Conservation (phyloP, 2,888 invertebrate species). For the Heliconius erato region DNA sequence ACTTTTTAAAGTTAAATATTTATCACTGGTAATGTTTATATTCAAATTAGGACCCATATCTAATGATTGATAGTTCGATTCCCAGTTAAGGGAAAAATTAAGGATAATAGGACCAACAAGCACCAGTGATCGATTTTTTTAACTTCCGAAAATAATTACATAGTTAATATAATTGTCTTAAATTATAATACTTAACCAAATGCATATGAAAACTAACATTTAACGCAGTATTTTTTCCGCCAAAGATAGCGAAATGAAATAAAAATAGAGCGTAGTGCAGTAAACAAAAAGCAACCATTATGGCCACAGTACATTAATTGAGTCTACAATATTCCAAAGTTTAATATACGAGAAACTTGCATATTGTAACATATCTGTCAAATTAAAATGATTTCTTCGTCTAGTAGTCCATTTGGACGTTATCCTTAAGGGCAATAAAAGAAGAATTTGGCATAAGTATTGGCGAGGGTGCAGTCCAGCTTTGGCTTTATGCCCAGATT, state of each 20-base stretch:
- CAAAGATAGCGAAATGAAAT: too few species aligned
- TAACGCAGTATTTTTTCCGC: too few species aligned
- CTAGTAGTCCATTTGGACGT: constrained; percentile 46
- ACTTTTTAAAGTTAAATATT: background rate
- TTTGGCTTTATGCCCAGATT: constrained; percentile 45
- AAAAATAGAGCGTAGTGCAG: too few species aligned
- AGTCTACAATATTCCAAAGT: background rate
- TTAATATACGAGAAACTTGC: constrained; percentile 30
- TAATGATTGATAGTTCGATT: too few species aligned
- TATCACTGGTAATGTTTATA: background rate
- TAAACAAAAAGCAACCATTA: background rate
- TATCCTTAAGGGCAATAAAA: constrained; percentile 50
- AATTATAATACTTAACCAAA: too few species aligned
- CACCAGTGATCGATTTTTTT: too few species aligned
- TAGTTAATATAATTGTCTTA: too few species aligned
- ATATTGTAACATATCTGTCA: constrained; percentile 48
- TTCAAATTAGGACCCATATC: too few species aligned
- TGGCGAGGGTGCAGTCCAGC: constrained; percentile 44
- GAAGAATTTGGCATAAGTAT: constrained; percentile 50
- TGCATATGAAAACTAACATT: too few species aligned
- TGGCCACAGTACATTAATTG: constrained; percentile 8
- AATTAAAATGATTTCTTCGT: constrained; percentile 50
- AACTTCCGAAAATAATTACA: too few species aligned
- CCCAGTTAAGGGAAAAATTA: too few species aligned
- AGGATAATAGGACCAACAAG: too few species aligned